Evolutionary conservation across 2,113 vertebrate species (phyloP), one percentile per base, ranked within the genome.

Genomic region (Microcebus ravelobensis): DNA sequence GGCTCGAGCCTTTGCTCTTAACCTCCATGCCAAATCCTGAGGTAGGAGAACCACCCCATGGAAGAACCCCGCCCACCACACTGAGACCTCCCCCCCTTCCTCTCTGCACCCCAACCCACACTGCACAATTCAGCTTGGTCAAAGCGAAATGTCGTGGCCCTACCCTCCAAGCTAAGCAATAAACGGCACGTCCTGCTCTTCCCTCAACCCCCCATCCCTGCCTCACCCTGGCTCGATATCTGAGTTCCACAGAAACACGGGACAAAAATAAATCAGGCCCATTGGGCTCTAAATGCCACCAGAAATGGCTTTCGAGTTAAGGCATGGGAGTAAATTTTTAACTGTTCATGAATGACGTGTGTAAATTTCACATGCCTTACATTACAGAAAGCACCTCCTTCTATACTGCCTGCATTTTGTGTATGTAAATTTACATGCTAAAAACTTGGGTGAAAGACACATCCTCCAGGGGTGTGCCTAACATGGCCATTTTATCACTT

Each of bases 81-180:
- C 34, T 6, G 18, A 2, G n/a, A 12, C 31, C 57, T n/a, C 3
- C 39, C 3, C n/a, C 3, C 39, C 3, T 0, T 15, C 57, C 27
- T 2, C 31, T 15, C 15, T 8, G 18, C 21, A 8, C 10, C 5
- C 14, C 55, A 20, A 36, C 3, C 27, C 36, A 21, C 15, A 17
- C 20, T 14, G 17, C 17, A 23, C 1, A 29, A 29, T 5, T 34
- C 48, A 0, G 17, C 50, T 77, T 48, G 36, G 21, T 88, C 25
- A n/a, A 9, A 63, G 63, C 1, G 76, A 71, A 36, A 34, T 1
- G 0, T 6, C 6, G 36, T 0, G 21, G 48, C 45, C 42, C 42
- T 36, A 52, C 50, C 8, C 68, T 87, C 81, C 50, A n/a, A 6
- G 20, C n/a, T 45, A 39, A 63, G 63, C 25, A 90, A 11, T 9